These are phyloP conservation scores for Synanthedon vespiformis DNA, from an alignment of 2,888 invertebrate genomes.

Conservation along the genomic window DNA sequence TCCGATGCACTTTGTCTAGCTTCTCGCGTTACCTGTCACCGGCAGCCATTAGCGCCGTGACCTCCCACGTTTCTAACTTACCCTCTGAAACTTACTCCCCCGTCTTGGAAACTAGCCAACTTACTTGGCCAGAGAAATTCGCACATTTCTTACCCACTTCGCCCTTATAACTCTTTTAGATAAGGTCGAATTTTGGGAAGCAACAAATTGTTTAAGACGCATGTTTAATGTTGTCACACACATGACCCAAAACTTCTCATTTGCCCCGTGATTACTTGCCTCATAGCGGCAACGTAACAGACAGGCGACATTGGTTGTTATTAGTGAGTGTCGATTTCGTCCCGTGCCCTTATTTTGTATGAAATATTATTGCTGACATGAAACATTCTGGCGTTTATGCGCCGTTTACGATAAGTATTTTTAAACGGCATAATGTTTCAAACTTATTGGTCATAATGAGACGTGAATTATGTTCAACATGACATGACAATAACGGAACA, in stretches of 20 bases:
- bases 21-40: conserved; percentile 64
- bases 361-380: conserved; percentile 10
- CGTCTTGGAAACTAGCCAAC: conserved; percentile 37
- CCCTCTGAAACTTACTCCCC: conserved; percentile 49
- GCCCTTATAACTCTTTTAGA: conserved; percentile 9
- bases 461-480: neutral
- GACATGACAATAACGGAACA: neutral
- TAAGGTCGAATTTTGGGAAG: conserved; percentile 26
- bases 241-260: conserved; percentile 62
- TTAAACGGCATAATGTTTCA: neutral
- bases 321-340: conserved; percentile 39
- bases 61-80: conserved; percentile 43
- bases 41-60: conserved; percentile 59
- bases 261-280: conserved; percentile 55
- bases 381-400: neutral
- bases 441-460: neutral
- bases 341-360: conserved; percentile 25
- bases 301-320: conserved; percentile 47
- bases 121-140: conserved; percentile 19
- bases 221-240: neutral
- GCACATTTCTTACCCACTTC: conserved; percentile 9
- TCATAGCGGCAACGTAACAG: conserved; percentile 28
- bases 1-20: conserved; percentile 60
- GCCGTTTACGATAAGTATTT: neutral
- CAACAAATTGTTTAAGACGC: neutral